phyloP scores from a whole-genome alignment of 2,888 invertebrate genomes.

The Branchinecta sandiegonensis region DNA sequence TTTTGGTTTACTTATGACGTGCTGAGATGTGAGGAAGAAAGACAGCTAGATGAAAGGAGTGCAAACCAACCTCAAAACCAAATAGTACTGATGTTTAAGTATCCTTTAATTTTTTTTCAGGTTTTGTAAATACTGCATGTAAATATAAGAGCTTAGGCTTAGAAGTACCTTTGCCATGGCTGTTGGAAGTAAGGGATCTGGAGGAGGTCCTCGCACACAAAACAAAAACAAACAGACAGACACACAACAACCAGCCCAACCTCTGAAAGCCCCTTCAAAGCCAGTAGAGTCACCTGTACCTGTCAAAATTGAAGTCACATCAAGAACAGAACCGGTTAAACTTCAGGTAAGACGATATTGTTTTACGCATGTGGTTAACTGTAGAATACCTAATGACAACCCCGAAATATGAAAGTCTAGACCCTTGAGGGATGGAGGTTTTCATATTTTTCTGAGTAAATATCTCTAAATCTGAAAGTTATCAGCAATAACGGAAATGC shows the following conservation, averaged over 20 bases:
- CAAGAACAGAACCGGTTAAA: constrained; percentile 11
- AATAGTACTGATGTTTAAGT: no score
- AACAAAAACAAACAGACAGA: constrained; percentile 9
- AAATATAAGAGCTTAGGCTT: constrained; percentile 14
- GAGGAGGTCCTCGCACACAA: constrained; percentile 1
- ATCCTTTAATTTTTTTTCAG: neutral
- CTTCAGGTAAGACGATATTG: neutral
- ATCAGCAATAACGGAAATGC: no score
- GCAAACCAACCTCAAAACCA: no score
- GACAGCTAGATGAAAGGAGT: no score
- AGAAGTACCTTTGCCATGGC: neutral
- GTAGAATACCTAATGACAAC: no score
- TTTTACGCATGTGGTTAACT: no score
- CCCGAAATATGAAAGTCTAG: no score
- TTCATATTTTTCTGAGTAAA: no score
- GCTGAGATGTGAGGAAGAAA: no score
- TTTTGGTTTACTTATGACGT: no score
- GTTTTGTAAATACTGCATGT: constrained; percentile 16
- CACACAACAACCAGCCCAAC: neutral
- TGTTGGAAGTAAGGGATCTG: constrained; percentile 12
- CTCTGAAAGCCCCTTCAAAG: constrained; percentile 4
- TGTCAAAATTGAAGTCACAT: neutral
- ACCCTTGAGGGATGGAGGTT: no score
- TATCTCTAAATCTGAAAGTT: no score
- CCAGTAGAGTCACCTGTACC: neutral